A percentile compares a stretch with the other conserved stretches of the same genome.
Conservation (phyloP, 2,888 invertebrate genomes). For the Masnerella sp. region DNA sequence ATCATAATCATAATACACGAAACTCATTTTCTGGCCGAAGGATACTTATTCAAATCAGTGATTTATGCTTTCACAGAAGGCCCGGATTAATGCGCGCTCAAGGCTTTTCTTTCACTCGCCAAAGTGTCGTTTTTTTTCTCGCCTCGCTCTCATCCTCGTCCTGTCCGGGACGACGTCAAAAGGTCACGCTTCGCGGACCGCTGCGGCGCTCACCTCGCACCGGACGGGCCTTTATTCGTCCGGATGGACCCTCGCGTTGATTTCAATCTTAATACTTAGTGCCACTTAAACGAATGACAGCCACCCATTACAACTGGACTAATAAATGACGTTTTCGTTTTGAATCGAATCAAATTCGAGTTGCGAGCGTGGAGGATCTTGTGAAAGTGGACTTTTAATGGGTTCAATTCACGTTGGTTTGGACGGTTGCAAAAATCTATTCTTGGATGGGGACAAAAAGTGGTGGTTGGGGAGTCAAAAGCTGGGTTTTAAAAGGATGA, state of each 20-base stretch:
- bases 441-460: too few relatives aligned
- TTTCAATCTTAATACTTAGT: conserved; percentile 57
- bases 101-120: conserved; percentile 54
- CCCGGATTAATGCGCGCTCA: conserved; percentile 53
- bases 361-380: conserved; percentile 3
- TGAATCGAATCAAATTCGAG: conserved; percentile 38
- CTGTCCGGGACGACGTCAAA: conserved; percentile 59
- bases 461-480: too few relatives aligned
- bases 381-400: not conserved
- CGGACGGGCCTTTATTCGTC: conserved; percentile 38
- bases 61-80: conserved; percentile 53
- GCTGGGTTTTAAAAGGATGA: too few relatives aligned
- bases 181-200: conserved; percentile 51
- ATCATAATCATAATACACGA: conserved; percentile 46
- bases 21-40: conserved; percentile 53
- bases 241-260: conserved; percentile 50
- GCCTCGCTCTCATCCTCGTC: conserved; percentile 2
- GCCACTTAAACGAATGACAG: conserved; percentile 55
- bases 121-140: conserved; percentile 36
- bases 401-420: too few relatives aligned
- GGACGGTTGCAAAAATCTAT: too few relatives aligned
- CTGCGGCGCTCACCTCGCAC: too few relatives aligned
- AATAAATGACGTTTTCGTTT: conserved; percentile 47
- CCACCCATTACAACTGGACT: conserved; percentile 44
- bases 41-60: conserved; percentile 60